Conservation (phyloP, 2,888 invertebrate species). For the Ganaspis brasiliensis region DNA sequence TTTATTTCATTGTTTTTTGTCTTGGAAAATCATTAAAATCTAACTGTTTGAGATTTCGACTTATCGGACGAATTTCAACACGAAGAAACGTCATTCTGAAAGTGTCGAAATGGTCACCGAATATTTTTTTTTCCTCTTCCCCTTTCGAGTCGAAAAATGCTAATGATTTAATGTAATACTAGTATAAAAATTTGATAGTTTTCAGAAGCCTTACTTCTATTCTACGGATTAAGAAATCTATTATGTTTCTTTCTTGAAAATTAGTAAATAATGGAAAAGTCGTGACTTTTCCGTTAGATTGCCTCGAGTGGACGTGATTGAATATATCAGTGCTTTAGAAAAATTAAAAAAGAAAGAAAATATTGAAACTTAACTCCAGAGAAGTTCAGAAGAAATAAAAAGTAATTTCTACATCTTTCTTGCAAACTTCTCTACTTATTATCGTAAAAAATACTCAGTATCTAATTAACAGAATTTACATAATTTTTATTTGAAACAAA, state of each 20-base stretch:
- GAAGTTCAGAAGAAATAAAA: constrained; percentile 4
- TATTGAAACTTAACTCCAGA: constrained; percentile 43
- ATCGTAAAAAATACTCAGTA: background rate
- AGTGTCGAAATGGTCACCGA: constrained; percentile 67
- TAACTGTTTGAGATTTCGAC: background rate
- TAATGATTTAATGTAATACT: background rate
- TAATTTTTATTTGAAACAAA: no score
- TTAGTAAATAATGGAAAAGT: constrained; percentile 1
- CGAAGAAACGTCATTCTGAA: constrained; percentile 63
- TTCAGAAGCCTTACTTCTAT: constrained; percentile 13
- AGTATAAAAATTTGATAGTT: constrained; percentile 50
- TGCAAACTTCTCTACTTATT: background rate
- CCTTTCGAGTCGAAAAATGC: constrained; percentile 38
- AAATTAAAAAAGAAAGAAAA: constrained; percentile 47
- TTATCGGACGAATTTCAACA: constrained; percentile 59
- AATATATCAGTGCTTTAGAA: constrained; percentile 7
- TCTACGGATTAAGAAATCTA: constrained; percentile 29
- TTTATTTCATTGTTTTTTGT: constrained; percentile 49
- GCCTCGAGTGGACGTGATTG: constrained; percentile 32
- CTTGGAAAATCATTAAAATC: constrained; percentile 41
- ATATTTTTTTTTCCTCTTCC: constrained; percentile 35
- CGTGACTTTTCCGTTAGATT: constrained; percentile 10
- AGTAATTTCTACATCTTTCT: background rate
- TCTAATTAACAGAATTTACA: background rate
- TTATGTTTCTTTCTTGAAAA: constrained; percentile 24